phyloP scores from a whole-genome alignment of 2,888 invertebrate genomes.

The Stratiomys singularior region DNA sequence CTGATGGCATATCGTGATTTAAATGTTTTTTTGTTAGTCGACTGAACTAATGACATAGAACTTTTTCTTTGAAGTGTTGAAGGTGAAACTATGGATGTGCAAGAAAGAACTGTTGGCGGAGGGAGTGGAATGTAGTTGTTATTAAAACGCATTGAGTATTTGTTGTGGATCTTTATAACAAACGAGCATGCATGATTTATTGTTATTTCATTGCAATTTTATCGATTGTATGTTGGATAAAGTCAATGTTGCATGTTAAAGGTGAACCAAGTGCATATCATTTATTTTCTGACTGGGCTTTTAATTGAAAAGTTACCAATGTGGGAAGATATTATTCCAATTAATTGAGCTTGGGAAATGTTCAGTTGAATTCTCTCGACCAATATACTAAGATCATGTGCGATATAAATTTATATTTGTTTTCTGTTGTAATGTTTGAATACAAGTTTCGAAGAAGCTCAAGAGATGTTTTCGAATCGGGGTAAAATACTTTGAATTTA shows the following conservation, averaged over 20 bases:
- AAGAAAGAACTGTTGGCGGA: no score
- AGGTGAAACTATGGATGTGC: constrained; percentile 11
- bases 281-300: background rate
- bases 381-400: no score
- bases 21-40: constrained; percentile 24
- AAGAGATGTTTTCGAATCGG: no score
- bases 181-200: constrained; percentile 14
- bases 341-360: no score
- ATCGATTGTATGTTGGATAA: constrained; percentile 28
- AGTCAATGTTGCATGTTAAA: constrained; percentile 24
- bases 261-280: background rate
- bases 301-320: no score
- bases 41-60: constrained; percentile 37
- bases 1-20: constrained; percentile 43
- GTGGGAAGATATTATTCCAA: no score
- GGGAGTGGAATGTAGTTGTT: background rate
- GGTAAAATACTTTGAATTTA: no score
- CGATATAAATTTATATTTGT: no score
- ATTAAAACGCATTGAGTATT: constrained; percentile 2
- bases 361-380: no score
- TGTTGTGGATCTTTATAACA: constrained; percentile 12
- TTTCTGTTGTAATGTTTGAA: no score
- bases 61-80: background rate
- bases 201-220: constrained; percentile 26
- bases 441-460: no score